Conservation (phyloP, 2,113 vertebrate genomes). For the Sylvilagus bachmani region DNA sequence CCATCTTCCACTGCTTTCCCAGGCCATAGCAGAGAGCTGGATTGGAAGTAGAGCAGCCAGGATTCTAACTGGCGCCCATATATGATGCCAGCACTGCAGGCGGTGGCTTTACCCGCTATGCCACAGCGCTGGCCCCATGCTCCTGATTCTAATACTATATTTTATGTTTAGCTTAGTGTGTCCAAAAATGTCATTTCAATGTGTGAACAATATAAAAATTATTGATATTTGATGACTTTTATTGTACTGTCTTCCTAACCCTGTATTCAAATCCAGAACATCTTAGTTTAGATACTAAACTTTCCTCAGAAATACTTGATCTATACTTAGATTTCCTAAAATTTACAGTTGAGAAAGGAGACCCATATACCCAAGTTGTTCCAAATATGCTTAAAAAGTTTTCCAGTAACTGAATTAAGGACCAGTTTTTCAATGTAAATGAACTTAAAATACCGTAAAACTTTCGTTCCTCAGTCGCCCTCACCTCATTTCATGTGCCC, state of each 20-base stretch:
- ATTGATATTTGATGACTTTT: conserved; percentile 32
- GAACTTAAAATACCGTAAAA: conserved; percentile 19
- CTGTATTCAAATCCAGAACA: not conserved
- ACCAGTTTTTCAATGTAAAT: conserved; percentile 52
- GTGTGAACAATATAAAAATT: conserved; percentile 36
- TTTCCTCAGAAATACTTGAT: conserved; percentile 62
- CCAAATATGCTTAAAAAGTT: conserved; percentile 46
- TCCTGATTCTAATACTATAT: conserved; percentile 12
- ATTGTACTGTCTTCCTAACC: conserved; percentile 46
- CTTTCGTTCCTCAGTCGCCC: not conserved
- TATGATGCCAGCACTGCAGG: too few relatives aligned
- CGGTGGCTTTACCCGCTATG: too few relatives aligned
- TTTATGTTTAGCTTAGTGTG: conserved; percentile 8
- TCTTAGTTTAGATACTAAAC: conserved; percentile 55
- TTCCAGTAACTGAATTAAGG: conserved; percentile 25
- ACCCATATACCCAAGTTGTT: conserved; percentile 34
- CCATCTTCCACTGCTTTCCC: too few relatives aligned
- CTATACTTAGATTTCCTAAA: conserved; percentile 65
- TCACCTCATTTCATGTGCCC: not conserved
- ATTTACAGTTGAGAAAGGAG: conserved; percentile 42
- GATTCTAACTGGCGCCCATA: too few relatives aligned
- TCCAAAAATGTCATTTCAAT: conserved; percentile 4
- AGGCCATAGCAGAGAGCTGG: too few relatives aligned
- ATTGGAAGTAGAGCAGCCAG: too few relatives aligned
- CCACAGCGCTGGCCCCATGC: too few relatives aligned